Conservation (phyloP, 2,888 invertebrate species). For the Mythimna lalbum region DNA sequence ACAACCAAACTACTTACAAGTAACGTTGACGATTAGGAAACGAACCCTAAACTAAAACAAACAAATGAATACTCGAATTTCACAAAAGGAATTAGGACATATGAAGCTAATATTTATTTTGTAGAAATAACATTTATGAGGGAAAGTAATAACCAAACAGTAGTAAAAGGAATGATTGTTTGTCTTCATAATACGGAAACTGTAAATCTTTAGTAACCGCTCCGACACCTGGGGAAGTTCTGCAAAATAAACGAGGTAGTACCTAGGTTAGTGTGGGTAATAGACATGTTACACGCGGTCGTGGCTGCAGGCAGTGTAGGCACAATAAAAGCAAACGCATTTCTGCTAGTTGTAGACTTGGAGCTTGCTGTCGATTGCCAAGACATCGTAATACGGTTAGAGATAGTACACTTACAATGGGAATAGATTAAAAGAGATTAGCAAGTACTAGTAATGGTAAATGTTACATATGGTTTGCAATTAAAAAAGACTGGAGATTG, state of each 20-base stretch:
- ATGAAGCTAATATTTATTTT: slow-evolving; percentile 44
- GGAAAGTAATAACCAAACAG: slow-evolving; percentile 29
- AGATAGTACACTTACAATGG: not conserved
- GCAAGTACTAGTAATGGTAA: not conserved
- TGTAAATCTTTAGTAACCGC: slow-evolving; percentile 25
- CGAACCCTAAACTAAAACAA: slow-evolving; percentile 30
- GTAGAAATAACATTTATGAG: slow-evolving; percentile 45
- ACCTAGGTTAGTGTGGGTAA: slow-evolving; percentile 19
- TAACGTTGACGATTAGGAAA: slow-evolving; percentile 16
- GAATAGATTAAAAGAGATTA: slow-evolving; percentile 12
- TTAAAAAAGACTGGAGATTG: no score
- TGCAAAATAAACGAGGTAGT: slow-evolving; percentile 25
- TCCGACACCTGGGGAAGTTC: slow-evolving; percentile 28
- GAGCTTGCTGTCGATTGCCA: slow-evolving; percentile 9
- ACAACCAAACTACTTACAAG: slow-evolving; percentile 28
- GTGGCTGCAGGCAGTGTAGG: slow-evolving; percentile 1
- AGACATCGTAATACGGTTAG: slow-evolving; percentile 23
- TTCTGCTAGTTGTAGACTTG: slow-evolving; percentile 32
- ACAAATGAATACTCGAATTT: slow-evolving; percentile 35
- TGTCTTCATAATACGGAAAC: slow-evolving; percentile 46
- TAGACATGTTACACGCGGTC: slow-evolving; percentile 16
- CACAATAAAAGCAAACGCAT: slow-evolving; percentile 28
- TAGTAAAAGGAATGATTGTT: slow-evolving; percentile 38
- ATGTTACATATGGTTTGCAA: no score
- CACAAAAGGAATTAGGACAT: slow-evolving; percentile 55